Base-by-base conservation (phyloP, 1,140 invertebrate genomes). In the Drosophila sechellia region DNA sequence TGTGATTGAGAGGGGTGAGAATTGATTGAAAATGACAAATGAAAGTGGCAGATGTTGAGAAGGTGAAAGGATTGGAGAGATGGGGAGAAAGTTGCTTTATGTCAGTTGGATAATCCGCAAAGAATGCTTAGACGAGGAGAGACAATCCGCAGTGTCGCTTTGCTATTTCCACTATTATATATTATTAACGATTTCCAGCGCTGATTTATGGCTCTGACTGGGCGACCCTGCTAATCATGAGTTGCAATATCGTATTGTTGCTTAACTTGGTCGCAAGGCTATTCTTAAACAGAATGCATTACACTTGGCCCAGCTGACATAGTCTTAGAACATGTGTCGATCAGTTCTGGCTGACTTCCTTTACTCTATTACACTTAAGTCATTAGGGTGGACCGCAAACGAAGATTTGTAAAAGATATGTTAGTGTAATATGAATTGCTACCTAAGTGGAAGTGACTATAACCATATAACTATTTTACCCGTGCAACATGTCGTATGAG, bases 281-380 rank as follows among this genome's bases (percentile, higher is more conserved):
- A n/a, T 50, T 66, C 64, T 66, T 66, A 35, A 65, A 64, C 59
- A 50, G 40, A 66, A 66, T 66, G 59, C 45, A 48, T 66, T 64
- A 25, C 35, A 64, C 35, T 50, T 15, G 20, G 35, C 35, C 37
- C 12, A 22, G 43, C 13, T 59, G 35, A 46, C 40, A 35, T 15
- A 61, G 25, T 45, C 34, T 63, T 48, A 11, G 43, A 66, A 66
- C 58, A 45, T 34, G 63, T 63, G 34, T 66, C 57, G 46, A 34
- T 31, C 63, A 40, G 63, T 66, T 63, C 59, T 64, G 63, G 45
- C 37, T 66, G 63, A 35, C 63, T 66, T 66, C 63, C 63, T 64
- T 63, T 17, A 61, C 11, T 25, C 5, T 1, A 35, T 35, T 40
- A 48, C 22, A 27, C 12, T 17, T 17, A 17, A 17, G 17, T 17